Evolutionary conservation across 2,797 vertebrate species (phyloP).

Genomic region (Galaxias olidus): DNA sequence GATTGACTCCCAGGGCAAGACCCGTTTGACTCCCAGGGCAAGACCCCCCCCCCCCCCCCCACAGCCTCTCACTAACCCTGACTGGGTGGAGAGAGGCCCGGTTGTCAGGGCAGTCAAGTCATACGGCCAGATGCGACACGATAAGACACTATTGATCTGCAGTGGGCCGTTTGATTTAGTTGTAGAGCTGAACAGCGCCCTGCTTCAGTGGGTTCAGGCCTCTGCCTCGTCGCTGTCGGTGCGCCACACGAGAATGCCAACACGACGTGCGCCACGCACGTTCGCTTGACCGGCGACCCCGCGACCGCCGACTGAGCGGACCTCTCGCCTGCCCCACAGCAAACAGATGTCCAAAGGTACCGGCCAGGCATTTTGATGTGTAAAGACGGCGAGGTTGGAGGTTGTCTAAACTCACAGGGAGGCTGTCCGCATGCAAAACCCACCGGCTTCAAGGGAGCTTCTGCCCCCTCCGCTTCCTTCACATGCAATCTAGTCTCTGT

Average conservation of each 20-base stretch:
- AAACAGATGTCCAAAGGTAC: background rate
- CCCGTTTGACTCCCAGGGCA: conserved; percentile 28
- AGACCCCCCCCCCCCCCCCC: conserved; percentile 16
- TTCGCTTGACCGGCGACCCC: conserved; percentile 26
- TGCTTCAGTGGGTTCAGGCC: conserved; percentile 33
- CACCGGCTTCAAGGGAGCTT: too few relatives aligned
- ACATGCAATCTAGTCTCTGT: too few relatives aligned
- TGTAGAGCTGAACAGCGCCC: conserved; percentile 44
- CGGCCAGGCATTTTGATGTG: too few relatives aligned
- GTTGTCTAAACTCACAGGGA: too few relatives aligned
- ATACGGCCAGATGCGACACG: conserved; percentile 46
- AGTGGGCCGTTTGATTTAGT: conserved; percentile 28
- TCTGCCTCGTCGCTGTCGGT: conserved; percentile 26
- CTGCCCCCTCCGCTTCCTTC: too few relatives aligned
- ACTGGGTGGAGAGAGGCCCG: conserved; percentile 23
- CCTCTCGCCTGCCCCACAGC: background rate
- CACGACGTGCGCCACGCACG: conserved; percentile 12
- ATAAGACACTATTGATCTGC: conserved; percentile 56
- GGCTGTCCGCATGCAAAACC: too few relatives aligned
- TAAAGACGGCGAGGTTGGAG: too few relatives aligned
- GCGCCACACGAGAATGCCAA: conserved; percentile 14
- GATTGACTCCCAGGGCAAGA: conserved; percentile 34
- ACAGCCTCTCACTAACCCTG: conserved; percentile 29
- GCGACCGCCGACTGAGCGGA: conserved; percentile 6
- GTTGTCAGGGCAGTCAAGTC: conserved; percentile 30